These are phyloP conservation scores for Catamblyrhynchus diadema DNA, from an alignment of 2,797 vertebrate genomes.

Conservation along the genomic window DNA sequence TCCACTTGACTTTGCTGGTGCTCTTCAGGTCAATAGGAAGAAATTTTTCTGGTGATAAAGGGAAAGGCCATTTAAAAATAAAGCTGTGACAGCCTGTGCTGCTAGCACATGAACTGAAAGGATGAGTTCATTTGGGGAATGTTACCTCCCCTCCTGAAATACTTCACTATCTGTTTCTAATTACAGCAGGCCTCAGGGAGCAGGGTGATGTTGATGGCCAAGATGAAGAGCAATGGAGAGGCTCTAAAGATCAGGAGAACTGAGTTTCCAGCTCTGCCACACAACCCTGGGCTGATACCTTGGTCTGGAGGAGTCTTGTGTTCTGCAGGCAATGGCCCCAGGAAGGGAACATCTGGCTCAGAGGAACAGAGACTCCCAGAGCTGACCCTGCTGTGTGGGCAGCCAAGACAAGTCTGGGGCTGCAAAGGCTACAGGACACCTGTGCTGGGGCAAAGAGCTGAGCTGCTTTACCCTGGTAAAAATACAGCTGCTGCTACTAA, in stretches of 20 bases:
- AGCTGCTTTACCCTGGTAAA: neutral
- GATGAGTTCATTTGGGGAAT: neutral
- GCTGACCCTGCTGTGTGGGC: too few species aligned
- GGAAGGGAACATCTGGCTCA: neutral
- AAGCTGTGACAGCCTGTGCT: neutral
- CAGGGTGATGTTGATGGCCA: neutral
- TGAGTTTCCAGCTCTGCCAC: neutral
- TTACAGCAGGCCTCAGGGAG: neutral
- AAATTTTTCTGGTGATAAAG: neutral
- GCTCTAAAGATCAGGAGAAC: neutral
- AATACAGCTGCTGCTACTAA: neutral
- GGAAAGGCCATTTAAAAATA: conserved; percentile 61
- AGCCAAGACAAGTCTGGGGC: neutral
- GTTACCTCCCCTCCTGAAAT: neutral
- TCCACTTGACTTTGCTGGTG: conserved; percentile 56
- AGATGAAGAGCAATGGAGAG: neutral
- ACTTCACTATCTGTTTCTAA: neutral
- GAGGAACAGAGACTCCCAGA: neutral
- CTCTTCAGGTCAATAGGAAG: conserved; percentile 37
- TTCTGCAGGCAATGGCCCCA: neutral
- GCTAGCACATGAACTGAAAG: neutral
- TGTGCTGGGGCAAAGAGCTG: neutral
- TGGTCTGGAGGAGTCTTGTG: neutral
- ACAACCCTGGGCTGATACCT: neutral
- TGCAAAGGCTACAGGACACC: neutral